A percentile compares a stretch with the other conserved stretches of the same genome.
phyloP scores from a whole-genome alignment of 2,113 vertebrate genomes.

The Gavialis gangeticus region DNA sequence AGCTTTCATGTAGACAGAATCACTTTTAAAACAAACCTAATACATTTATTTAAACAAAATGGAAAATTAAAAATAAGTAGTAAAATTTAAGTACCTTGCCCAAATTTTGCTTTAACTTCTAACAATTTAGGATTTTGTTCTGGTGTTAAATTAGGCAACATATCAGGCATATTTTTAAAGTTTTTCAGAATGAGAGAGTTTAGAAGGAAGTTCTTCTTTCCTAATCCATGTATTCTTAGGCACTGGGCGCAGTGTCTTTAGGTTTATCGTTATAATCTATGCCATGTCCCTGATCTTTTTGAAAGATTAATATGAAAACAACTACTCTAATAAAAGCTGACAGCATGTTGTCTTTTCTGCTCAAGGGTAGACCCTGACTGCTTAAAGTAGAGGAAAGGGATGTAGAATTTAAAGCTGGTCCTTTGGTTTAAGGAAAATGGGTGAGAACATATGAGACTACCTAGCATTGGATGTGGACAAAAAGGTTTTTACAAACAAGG shows the following conservation, averaged over 20 bases:
- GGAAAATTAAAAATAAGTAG: neutral
- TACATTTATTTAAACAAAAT: neutral
- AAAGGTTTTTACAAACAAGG: neutral
- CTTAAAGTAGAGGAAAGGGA: slow-evolving; percentile 6
- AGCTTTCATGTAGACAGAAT: neutral
- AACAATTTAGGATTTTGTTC: neutral
- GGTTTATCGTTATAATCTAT: slow-evolving; percentile 4
- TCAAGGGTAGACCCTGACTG: slow-evolving; percentile 36
- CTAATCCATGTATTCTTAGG: neutral
- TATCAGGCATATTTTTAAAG: fast-evolving
- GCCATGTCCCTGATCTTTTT: neutral
- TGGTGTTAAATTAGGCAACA: neutral
- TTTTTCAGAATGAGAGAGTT: fast-evolving
- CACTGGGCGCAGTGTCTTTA: neutral
- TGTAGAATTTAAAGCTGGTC: slow-evolving; percentile 55
- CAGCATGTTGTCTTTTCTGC: neutral
- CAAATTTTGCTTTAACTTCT: neutral
- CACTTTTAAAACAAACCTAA: neutral
- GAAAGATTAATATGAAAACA: slow-evolving; percentile 5
- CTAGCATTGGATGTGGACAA: neutral
- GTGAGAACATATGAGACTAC: neutral
- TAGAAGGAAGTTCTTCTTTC: neutral
- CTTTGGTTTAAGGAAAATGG: slow-evolving; percentile 56
- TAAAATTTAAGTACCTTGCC: neutral
- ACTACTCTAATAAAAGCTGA: neutral